Base-by-base conservation (phyloP, 2,113 vertebrate genomes). In the Semnornis frantzii region DNA sequence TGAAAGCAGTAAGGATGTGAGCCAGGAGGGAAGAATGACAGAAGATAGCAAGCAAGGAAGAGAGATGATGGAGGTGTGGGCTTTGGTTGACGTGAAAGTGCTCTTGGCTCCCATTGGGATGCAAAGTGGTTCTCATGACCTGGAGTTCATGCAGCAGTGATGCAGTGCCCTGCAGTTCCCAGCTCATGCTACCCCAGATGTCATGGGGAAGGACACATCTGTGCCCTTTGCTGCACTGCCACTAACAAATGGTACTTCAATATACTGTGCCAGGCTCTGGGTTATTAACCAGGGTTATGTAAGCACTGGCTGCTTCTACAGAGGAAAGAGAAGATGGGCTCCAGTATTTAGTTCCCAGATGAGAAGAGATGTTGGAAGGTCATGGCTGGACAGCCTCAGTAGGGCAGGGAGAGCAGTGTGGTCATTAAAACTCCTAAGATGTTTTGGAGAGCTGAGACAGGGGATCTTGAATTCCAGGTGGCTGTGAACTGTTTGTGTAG, bases 41-140 rank as follows among this genome's bases (percentile, higher is more conserved):
- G 58, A 54, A 68, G 59, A 68, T 13, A 72, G 25, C 12, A n/a
- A 71, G 19, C 4, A n/a, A 0, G 28, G 55, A 25, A 82, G n/a
- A 65, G 30, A 70, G 10, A 54, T 7, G 15, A 27, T 0, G 0
- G 59, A 52, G 7, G 3, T 20, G 24, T 5, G 50, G 16, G 14
- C 1, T 85, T 75, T 10, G 24, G 18, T 13, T 15, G 69, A 16
- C 39, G 34, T 33, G 30, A 64, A 13, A 0, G 0, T 33, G 17
- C 34, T 42, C 59, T 14, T 34, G 59, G 33, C 24, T 82, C 75
- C 59, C 28, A 3, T 5, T 10, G n/a, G 75, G 48, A 42, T 60
- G 57, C 25, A 8, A 7, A 59, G 71, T 10, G 28, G 27, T 48
- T 68, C 27, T 85, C 58, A 19, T 48, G 33, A 19, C 23, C 17